Conservation (phyloP, 2,113 vertebrate genomes). For the Cheilinus undulatus region DNA sequence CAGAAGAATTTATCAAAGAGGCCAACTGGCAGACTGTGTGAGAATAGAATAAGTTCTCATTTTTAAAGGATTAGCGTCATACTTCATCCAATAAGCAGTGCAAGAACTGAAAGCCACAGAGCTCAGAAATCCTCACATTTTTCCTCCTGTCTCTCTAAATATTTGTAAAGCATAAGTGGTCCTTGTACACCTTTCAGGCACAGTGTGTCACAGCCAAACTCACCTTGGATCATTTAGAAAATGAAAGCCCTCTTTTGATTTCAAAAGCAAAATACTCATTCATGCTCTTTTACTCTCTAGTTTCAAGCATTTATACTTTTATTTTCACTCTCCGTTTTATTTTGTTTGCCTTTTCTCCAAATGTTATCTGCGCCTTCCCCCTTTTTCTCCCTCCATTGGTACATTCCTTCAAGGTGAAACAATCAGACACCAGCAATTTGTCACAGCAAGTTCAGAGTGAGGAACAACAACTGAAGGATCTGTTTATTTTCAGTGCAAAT, state of each 20-base stretch:
- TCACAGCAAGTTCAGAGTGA: neutral
- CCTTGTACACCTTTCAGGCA: neutral
- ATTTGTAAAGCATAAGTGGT: neutral
- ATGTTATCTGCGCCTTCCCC: too few species aligned
- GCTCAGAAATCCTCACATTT: neutral
- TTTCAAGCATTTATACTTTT: neutral
- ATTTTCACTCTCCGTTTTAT: neutral
- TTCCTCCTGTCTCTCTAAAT: neutral
- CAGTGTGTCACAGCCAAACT: neutral
- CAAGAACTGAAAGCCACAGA: neutral
- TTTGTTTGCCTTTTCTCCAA: neutral
- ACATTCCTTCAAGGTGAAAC: neutral
- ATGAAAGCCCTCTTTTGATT: neutral
- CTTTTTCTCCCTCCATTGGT: neutral
- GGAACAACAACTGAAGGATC: neutral
- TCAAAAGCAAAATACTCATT: too few species aligned
- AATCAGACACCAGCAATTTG: constrained; percentile 9
- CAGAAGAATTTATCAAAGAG: neutral
- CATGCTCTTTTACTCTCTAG: neutral
- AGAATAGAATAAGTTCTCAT: neutral
- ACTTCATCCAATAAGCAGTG: neutral
- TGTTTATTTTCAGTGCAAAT: constrained; percentile 2
- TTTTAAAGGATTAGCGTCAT: neutral
- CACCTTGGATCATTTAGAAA: neutral
- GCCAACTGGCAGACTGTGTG: neutral